Evolutionary conservation across 2,888 invertebrate species (phyloP).

Genomic region (Oscheius sp.): DNA sequence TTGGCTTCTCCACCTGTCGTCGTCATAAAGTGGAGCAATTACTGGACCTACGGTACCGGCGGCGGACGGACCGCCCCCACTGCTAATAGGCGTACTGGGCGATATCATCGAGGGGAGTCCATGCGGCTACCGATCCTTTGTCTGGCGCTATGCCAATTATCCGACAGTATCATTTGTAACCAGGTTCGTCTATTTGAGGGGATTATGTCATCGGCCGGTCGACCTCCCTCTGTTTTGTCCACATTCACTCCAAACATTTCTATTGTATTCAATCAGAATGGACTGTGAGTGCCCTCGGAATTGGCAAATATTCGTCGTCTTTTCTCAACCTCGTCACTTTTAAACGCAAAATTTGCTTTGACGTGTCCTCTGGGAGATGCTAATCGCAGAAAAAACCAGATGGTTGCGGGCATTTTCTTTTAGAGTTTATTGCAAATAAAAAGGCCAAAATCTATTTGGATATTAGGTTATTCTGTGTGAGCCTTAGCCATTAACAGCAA

Average conservation of each 20-base stretch:
- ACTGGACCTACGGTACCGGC: constrained; percentile 7
- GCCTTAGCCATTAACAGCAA: too few species aligned
- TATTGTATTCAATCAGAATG: too few species aligned
- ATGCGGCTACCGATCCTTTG: constrained; percentile 31
- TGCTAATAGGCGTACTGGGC: constrained; percentile 12
- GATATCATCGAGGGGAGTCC: neutral
- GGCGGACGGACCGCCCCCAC: constrained; percentile 13
- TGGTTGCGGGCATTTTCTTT: neutral
- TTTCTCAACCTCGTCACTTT: constrained; percentile 16
- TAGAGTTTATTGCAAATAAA: neutral
- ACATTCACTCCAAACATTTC: too few species aligned
- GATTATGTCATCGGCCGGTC: neutral
- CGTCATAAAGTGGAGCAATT: constrained; percentile 10
- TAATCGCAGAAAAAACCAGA: constrained; percentile 15
- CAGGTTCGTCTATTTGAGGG: constrained; percentile 5
- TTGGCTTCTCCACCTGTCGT: neutral
- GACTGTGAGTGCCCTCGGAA: too few species aligned
- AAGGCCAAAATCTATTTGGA: too few species aligned
- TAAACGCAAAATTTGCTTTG: constrained; percentile 10
- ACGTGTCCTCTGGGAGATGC: constrained; percentile 8
- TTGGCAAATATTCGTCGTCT: too few species aligned
- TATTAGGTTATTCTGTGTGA: too few species aligned
- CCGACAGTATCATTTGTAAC: constrained; percentile 30
- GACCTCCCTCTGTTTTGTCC: too few species aligned
- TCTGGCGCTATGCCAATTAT: constrained; percentile 38